Evolutionary conservation across 2,113 vertebrate species (phyloP).

Genomic region (Galbula dea): DNA sequence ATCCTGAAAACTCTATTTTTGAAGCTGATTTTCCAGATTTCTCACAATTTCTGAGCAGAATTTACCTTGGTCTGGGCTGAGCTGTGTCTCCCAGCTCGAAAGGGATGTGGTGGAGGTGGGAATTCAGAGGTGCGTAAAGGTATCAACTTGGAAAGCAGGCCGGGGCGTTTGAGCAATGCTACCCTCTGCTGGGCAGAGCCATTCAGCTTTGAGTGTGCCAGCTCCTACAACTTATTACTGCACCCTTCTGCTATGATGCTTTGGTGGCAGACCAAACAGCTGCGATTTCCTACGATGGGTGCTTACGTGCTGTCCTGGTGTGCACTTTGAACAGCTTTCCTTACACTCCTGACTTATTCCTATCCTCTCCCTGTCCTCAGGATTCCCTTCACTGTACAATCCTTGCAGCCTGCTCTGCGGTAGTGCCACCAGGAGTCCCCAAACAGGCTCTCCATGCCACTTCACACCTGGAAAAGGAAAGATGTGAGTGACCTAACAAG

Average conservation of each 20-base stretch:
- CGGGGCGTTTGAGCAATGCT: constrained; percentile 25
- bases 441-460: not conserved
- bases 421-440: not conserved
- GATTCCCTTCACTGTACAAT: not conserved
- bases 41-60: not conserved
- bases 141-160: not conserved
- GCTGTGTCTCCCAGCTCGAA: not conserved
- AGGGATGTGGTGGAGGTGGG: not conserved
- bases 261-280: not conserved
- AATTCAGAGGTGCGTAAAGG: not conserved
- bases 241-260: not conserved
- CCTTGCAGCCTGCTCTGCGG: accelerated
- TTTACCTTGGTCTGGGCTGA: not conserved
- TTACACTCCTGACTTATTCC: not conserved
- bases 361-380: not conserved
- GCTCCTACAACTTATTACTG: not conserved
- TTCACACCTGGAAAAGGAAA: not conserved
- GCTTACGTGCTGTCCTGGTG: not conserved
- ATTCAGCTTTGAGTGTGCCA: not conserved
- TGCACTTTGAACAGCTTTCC: not conserved
- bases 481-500: not conserved
- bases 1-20: not conserved
- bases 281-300: accelerated
- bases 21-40: not conserved
- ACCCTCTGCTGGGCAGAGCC: constrained; percentile 52